These are phyloP conservation scores for Spodoptera litura DNA, from an alignment of 1,140 invertebrate species.

Conservation along the genomic window DNA sequence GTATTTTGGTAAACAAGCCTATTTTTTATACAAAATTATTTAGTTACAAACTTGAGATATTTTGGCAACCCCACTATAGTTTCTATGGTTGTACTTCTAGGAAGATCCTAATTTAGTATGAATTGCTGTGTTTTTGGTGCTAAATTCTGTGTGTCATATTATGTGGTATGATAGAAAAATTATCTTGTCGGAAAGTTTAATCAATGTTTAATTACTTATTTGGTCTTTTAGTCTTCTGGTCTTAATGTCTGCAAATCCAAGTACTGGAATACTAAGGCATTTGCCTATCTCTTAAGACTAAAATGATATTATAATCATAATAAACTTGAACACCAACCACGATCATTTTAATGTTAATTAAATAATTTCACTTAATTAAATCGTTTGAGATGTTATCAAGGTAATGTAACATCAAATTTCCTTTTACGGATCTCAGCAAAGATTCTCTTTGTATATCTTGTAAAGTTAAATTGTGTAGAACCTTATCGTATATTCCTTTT, in stretches of 20 bases:
- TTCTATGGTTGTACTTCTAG: background rate
- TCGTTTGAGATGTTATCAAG: constrained; percentile 1
- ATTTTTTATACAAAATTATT: constrained; percentile 9
- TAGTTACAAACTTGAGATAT: constrained; percentile 23
- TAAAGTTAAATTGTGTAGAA: background rate
- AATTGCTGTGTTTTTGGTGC: background rate
- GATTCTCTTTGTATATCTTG: background rate
- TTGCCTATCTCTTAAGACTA: too few species aligned
- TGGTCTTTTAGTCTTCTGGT: too few species aligned
- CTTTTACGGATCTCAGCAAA: background rate
- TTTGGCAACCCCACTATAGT: background rate
- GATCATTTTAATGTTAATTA: background rate
- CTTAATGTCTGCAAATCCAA: too few species aligned
- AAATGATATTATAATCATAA: too few species aligned
- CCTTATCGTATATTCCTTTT: background rate
- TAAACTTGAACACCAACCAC: background rate
- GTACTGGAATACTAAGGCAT: too few species aligned
- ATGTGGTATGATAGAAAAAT: too few species aligned
- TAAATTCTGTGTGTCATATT: too few species aligned
- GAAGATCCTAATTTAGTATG: background rate
- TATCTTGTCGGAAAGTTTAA: too few species aligned
- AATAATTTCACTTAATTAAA: background rate
- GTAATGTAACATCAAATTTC: background rate
- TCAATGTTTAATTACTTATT: too few species aligned
- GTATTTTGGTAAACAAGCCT: constrained; percentile 12